Base-by-base conservation (phyloP, 1,140 invertebrate species). In the Lordiphosa stackelbergi region DNA sequence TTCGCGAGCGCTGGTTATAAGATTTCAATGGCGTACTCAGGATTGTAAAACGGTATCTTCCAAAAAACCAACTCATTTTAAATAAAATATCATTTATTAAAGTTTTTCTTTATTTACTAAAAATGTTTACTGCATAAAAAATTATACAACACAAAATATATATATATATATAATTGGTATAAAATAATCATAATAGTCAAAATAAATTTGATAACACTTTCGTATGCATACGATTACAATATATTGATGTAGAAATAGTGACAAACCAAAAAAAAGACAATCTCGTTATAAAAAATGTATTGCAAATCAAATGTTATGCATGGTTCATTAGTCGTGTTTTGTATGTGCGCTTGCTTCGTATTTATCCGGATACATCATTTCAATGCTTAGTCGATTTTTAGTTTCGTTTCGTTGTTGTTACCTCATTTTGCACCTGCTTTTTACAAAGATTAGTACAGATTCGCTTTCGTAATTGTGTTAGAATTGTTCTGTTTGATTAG, bases 111-210 rank as follows among this genome's bases (percentile, higher is more conserved):
- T 81, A 81, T 83, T 83, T 83, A 83, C 72, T 81, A 69, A 62
- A 79, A 83, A 77, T 68, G 48, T 81, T 69, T 60, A 83, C 64
- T 83, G 68, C 68, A 83, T 75, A 81, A 65, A 72, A 81, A 83
- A 81, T 81, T 69, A 83, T 72, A 83, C 75, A 81, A 81, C 75
- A 83, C 75, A 81, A 81, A 81, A 74, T 57, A 77, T 69, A 83
- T 70, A 47, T 70, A 47, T 42, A 56, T 57, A 53, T 46, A 13
- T 22, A 56, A 56, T 78, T 49, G 45, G 48, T 69, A 68, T 63
- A 60, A 83, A 77, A 83, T 73, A 69, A 81, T 64, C 64, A 69
- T 65, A 83, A 61, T 72, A 62, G 38, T 81, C 55, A 79, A 71
- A 31, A 74, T 66, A 66, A 54, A 69, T 58, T 61, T 79, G 51